A percentile compares a stretch with the other conserved stretches of the same genome.
Conservation (phyloP, 1,140 invertebrate genomes). For the Bombus affinis region DNA sequence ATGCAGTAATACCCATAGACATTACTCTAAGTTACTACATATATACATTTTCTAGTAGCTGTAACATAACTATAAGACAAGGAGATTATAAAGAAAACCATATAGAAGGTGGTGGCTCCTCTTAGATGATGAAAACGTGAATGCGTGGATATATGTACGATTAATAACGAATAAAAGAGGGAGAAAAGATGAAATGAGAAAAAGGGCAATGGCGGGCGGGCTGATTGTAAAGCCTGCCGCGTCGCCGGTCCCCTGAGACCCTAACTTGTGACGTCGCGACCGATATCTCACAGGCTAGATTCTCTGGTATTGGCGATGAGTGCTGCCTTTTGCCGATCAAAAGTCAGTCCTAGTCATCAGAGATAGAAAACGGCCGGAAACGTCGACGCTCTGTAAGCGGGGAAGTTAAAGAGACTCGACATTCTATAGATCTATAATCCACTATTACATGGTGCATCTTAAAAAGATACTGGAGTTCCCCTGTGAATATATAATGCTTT, state of each 20-base stretch:
- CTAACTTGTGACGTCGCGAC: constrained; percentile 88
- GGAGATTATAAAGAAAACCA: background rate
- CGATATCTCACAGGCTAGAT: constrained; percentile 88
- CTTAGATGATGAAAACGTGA: background rate
- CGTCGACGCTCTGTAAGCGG: constrained; percentile 37
- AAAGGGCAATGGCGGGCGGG: constrained; percentile 77
- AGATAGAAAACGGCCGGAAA: constrained; percentile 61
- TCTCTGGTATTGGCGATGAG: constrained; percentile 87
- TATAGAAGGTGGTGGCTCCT: constrained; percentile 7
- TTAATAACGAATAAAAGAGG: background rate
- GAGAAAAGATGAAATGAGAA: constrained; percentile 34
- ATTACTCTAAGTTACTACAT: background rate
- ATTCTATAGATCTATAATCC: constrained; percentile 6
- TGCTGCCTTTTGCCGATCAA: constrained; percentile 81
- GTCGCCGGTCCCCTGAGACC: constrained; percentile 89
- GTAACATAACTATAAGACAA: background rate
- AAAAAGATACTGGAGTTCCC: background rate
- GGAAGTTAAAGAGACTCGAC: constrained; percentile 17
- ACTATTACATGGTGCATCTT: background rate
- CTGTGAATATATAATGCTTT: constrained; percentile 10
- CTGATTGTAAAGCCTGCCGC: constrained; percentile 80
- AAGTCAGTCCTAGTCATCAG: constrained; percentile 78
- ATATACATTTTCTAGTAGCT: background rate
- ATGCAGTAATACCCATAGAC: background rate
- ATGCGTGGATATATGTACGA: background rate